Evolutionary conservation across 2,113 vertebrate genomes (phyloP), one percentile per base, ranked within the genome.

Genomic region (Dinomys branickii): DNA sequence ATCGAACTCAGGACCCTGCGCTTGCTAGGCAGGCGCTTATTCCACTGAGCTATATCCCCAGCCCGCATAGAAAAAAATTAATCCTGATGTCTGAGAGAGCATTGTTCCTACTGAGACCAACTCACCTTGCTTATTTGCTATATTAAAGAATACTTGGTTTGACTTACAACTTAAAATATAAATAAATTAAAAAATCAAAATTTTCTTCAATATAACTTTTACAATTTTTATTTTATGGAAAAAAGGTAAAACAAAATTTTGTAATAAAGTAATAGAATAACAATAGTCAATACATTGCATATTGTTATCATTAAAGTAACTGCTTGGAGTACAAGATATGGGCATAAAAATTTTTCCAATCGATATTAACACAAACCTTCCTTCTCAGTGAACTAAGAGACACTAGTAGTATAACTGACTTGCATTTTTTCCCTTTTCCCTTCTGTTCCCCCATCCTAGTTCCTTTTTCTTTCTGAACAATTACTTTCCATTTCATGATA

Each of bases 141-240:
- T 33, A 44, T 63, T 65, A 59, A 94, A 30, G 61, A 85, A 8
- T 44, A 84, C 1, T 63, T 77, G 20, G 12, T 11, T 71, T 47
- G 6, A 24, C 5, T 83, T 92, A 80, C 4, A 83, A 61, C 87
- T 86, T 90, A 73, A 44, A 77, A 89, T 20, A 83, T 52, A 73
- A 59, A 92, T 94, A 81, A 81, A 52, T 63, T 33, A 77, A 88
- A 4, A 73, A 94, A 44, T 26, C 38, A 90, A 87, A 50, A 54
- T 75, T 80, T 94, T 59, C 30, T 56, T 71, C 77, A 30, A 80
- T 78, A 77, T 78, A 85, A 59, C 7, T 77, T 95, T 90, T 97
- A 11, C 65, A 58, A 56, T 17, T 69, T 69, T n/a, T 69, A 69
- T 69, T 69, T 69, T 20, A 69, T 69, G 35, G 35, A 69, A n/a